Conservation (phyloP, 2,113 vertebrate species). For the Spermophilus dauricus region DNA sequence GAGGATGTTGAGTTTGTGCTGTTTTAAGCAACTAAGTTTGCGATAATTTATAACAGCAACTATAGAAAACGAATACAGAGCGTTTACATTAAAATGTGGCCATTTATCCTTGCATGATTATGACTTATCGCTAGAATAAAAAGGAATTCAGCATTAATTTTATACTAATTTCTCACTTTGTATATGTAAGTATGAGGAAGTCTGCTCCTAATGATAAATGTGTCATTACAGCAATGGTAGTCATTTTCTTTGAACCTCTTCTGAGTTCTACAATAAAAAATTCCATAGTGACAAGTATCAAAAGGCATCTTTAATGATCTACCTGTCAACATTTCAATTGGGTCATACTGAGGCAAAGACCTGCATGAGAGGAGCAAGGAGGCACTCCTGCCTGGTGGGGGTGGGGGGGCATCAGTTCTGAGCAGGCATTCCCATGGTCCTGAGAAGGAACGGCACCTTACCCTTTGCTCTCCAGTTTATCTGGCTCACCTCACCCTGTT, state of each 20-base stretch:
- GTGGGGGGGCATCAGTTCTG: neutral
- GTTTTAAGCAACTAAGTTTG: neutral
- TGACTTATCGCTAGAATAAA: neutral
- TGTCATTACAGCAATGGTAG: neutral
- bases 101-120: neutral
- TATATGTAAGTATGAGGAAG: neutral
- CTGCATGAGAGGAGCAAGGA: neutral
- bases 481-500: neutral
- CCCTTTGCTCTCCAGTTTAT: neutral
- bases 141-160: neutral
- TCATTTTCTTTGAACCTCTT: neutral
- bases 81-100: neutral
- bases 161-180: neutral
- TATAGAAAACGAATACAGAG: neutral
- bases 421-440: neutral
- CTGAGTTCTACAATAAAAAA: neutral
- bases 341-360: no score
- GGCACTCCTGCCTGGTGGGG: fast-evolving
- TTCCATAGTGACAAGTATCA: neutral
- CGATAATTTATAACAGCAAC: neutral
- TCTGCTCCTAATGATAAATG: neutral
- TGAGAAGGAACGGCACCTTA: neutral
- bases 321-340: neutral
- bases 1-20: neutral
- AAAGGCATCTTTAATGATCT: neutral